phyloP scores from a whole-genome alignment of 1,140 invertebrate genomes.

The Leucophenga varia region DNA sequence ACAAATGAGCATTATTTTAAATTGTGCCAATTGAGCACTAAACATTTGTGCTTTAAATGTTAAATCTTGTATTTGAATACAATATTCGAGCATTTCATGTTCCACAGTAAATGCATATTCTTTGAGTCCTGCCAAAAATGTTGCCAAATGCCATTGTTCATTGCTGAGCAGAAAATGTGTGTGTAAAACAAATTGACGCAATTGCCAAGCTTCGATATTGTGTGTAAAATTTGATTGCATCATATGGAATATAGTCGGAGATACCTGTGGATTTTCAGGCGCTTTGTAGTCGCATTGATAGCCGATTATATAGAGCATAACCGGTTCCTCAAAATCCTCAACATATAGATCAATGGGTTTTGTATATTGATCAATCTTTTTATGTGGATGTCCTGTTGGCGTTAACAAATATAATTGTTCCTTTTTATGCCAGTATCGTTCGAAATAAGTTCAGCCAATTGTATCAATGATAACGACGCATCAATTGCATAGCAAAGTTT shows the following conservation, averaged over 20 bases:
- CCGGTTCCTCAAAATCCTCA: constrained; percentile 25
- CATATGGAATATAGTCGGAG: neutral
- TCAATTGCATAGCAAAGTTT: constrained; percentile 62
- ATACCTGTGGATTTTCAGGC: constrained; percentile 3
- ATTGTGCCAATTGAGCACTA: constrained; percentile 15
- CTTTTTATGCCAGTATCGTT: constrained; percentile 16
- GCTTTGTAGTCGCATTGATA: neutral
- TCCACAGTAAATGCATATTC: constrained; percentile 31
- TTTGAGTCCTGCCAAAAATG: constrained; percentile 22
- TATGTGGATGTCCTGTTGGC: constrained; percentile 33
- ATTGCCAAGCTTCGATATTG: constrained; percentile 19
- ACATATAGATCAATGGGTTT: constrained; percentile 36
- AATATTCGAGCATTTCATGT: constrained; percentile 18
- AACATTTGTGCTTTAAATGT: too few species aligned
- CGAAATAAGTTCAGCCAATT: constrained; percentile 13
- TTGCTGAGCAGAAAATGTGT: constrained; percentile 27
- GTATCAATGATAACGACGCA: constrained; percentile 48
- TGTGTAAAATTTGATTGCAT: neutral
- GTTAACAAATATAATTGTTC: constrained; percentile 15
- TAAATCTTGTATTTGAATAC: too few species aligned
- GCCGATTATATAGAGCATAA: constrained; percentile 32
- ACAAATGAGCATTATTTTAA: constrained; percentile 5
- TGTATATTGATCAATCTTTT: constrained; percentile 5
- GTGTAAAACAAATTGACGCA: constrained; percentile 12
- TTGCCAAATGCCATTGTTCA: constrained; percentile 19